Evolutionary conservation across 2,888 invertebrate species (phyloP).

Genomic region (Acanthosepion esculentum): DNA sequence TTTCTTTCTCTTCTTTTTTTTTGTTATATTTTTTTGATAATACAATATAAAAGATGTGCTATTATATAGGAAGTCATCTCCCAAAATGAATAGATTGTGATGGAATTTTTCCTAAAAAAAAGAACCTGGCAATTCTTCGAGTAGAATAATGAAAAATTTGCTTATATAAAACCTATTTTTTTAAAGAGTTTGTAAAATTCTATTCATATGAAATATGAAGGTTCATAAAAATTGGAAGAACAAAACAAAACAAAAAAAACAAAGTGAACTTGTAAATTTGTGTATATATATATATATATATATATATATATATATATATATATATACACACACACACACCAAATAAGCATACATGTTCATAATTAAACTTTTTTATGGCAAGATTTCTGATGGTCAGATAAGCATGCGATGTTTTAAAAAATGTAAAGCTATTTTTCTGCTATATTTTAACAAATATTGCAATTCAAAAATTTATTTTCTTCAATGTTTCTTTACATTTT

Average conservation of each 20-base stretch:
- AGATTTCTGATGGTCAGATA: background rate
- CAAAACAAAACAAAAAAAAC: too few species aligned
- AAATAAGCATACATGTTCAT: background rate
- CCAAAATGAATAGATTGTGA: background rate
- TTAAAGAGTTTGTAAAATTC: slow-evolving; percentile 13
- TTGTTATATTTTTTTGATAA: background rate
- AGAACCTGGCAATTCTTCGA: background rate
- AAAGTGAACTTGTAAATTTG: background rate
- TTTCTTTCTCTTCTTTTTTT: background rate
- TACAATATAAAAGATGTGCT: slow-evolving; percentile 8
- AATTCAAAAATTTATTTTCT: background rate
- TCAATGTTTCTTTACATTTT: background rate
- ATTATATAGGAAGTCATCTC: slow-evolving; percentile 23
- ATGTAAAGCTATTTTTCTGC: background rate
- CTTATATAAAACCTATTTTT: slow-evolving; percentile 8
- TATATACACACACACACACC: background rate
- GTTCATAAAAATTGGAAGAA: background rate
- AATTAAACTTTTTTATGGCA: background rate
- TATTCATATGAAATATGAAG: background rate
- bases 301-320: background rate
- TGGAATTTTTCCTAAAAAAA: slow-evolving; percentile 33
- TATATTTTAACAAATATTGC: background rate
- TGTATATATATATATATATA: background rate
- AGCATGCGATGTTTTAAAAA: background rate
- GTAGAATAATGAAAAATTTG: slow-evolving; percentile 14